These are phyloP conservation scores for Aphaenogaster floridana DNA, from an alignment of 1,140 invertebrate species.

Conservation along the genomic window DNA sequence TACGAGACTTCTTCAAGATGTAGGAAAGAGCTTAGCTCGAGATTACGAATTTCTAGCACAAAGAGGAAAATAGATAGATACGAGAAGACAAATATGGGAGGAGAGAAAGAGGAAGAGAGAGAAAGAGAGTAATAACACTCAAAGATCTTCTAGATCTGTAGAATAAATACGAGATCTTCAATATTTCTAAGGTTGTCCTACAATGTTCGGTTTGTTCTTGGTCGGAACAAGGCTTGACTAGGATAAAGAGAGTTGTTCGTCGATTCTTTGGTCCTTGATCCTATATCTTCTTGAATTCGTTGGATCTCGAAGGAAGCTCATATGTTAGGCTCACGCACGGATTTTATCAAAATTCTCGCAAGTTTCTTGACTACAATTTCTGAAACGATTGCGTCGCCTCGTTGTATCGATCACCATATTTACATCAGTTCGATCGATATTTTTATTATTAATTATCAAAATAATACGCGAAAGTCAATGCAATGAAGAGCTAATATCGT, in stretches of 20 bases:
- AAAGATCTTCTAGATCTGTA: conserved; percentile 48
- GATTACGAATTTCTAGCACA: conserved; percentile 45
- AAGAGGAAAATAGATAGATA: conserved; percentile 24
- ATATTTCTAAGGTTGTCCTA: conserved; percentile 54
- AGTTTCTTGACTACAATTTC: background rate
- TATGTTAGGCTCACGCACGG: conserved; percentile 33
- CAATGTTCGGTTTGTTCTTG: conserved; percentile 44
- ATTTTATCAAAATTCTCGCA: conserved; percentile 7
- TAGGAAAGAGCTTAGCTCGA: conserved; percentile 43
- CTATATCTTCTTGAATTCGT: conserved; percentile 68
- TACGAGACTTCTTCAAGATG: conserved; percentile 50
- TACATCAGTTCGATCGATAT: background rate
- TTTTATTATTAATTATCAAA: conserved; percentile 17
- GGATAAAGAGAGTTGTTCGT: conserved; percentile 52
- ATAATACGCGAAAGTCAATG: background rate
- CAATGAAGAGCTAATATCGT: background rate
- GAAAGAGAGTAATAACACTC: conserved; percentile 18
- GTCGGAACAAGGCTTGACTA: conserved; percentile 66
- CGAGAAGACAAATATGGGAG: conserved; percentile 7
- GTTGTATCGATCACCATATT: conserved; percentile 11
- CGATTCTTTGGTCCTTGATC: conserved; percentile 75
- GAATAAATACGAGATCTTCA: conserved; percentile 71
- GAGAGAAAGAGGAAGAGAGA: conserved; percentile 25
- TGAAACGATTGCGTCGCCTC: conserved; percentile 8
- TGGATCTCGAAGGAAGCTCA: conserved; percentile 67